Conservation (phyloP, 1,140 invertebrate species). For the Scylla paramamosain region DNA sequence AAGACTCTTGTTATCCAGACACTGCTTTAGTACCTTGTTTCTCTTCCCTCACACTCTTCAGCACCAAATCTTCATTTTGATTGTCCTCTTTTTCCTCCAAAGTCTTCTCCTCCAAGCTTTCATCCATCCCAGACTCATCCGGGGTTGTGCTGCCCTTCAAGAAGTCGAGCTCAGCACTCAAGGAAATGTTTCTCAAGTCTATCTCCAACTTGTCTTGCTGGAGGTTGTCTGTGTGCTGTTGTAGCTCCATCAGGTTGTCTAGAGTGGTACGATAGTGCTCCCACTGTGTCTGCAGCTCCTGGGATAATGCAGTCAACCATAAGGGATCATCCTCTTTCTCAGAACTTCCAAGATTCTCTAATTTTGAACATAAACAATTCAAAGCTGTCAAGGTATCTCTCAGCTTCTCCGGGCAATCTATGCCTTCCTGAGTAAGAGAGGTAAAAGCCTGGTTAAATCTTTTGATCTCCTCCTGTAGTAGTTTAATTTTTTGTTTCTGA, state of each 20-base stretch:
- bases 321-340: neutral
- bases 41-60: neutral
- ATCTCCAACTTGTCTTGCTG: slow-evolving; percentile 23
- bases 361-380: neutral
- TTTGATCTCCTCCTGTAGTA: slow-evolving; percentile 28
- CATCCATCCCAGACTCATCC: neutral
- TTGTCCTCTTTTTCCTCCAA: neutral
- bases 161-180: slow-evolving; percentile 22
- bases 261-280: neutral
- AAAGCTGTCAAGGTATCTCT: neutral
- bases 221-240: slow-evolving; percentile 31
- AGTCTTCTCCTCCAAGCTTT: neutral
- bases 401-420: neutral
- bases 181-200: slow-evolving; percentile 43
- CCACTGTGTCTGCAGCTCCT: slow-evolving; percentile 31
- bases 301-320: neutral
- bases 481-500: slow-evolving; percentile 17
- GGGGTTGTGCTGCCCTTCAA: neutral
- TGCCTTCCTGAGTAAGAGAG: neutral
- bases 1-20: slow-evolving; percentile 5
- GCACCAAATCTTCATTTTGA: neutral
- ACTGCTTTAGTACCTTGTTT: neutral
- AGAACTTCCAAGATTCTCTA: neutral
- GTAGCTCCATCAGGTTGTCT: neutral
- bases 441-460: neutral